Evolutionary conservation across 2,888 invertebrate species (phyloP), one percentile per base, ranked within the genome.

Genomic region (Nemoura dubitans): DNA sequence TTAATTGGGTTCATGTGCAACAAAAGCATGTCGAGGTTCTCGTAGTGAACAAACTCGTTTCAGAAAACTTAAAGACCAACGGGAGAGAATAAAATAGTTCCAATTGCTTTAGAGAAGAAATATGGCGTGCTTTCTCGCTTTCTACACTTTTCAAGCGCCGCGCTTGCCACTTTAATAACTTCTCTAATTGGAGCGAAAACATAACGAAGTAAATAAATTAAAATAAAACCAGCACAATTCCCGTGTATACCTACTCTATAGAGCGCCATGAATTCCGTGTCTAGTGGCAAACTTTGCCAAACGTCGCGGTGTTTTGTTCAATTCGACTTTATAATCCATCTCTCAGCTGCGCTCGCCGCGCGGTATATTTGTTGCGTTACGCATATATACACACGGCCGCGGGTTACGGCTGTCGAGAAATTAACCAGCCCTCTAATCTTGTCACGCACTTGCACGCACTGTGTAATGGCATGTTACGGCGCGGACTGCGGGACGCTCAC

Each of bases 371-470:
- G 59, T 59, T 59, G 59, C 59, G 59, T 59, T n/a, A 36, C 10
- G 36, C 10, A 36, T 36, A 36, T 36, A 36, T 36, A 36, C 36
- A 21, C 59, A 2, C 59, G 59, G 16, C 16, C 59, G 16, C 59
- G 59, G 14, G 59, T 59, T 59, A 59, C 59, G 59, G 59, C 59
- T 59, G 59, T 59, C 14, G 59, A 59, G 59, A 59, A 59, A 59
- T 59, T 59, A 59, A 59, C 59, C 59, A 59, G 59, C 59, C 59
- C 59, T 59, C 59, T 59, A 59, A 59, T 59, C 59, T 59, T 59
- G 59, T 59, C 59, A 59, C 59, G 59, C 59, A 59, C 59, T 59
- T 59, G 6, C 21, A 59, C 59, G 59, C 59, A 59, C 59, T 59
- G 59, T 59, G 59, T 59, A 59, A 59, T 59, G 59, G 59, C 59